Conservation (phyloP, 2,888 invertebrate species). For the Biston stratarius region DNA sequence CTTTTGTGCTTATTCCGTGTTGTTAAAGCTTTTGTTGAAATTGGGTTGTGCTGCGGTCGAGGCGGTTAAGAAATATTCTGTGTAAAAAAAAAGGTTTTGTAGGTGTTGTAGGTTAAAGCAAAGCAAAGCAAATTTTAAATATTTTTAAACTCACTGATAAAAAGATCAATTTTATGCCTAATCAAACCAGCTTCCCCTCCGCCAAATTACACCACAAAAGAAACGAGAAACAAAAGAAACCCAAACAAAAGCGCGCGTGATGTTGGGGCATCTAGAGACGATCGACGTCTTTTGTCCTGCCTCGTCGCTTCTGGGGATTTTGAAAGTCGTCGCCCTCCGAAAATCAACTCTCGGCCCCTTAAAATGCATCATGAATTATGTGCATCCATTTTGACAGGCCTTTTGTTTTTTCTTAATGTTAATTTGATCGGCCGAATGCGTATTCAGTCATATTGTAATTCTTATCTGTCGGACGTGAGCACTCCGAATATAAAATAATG, state of each 20-base stretch:
- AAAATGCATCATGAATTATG: constrained; percentile 75
- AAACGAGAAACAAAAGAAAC: constrained; percentile 69
- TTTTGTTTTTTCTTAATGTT: constrained; percentile 69
- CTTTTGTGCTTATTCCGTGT: constrained; percentile 45
- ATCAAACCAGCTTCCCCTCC: constrained; percentile 59
- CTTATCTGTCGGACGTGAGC: constrained; percentile 36
- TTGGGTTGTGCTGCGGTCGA: constrained; percentile 46
- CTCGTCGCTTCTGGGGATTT: constrained; percentile 60
- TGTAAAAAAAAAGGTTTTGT: background rate
- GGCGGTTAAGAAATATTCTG: constrained; percentile 16
- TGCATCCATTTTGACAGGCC: constrained; percentile 69
- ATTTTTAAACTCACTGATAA: constrained; percentile 33
- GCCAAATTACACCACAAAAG: constrained; percentile 68
- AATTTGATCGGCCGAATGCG: constrained; percentile 55
- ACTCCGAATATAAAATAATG: constrained; percentile 46
- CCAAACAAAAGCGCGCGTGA: constrained; percentile 72
- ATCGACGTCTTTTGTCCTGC: constrained; percentile 67
- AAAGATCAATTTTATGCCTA: constrained; percentile 64
- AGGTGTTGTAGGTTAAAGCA: too few relatives aligned
- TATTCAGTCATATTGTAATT: constrained; percentile 50
- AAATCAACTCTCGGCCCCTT: constrained; percentile 45
- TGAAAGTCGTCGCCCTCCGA: constrained; percentile 55
- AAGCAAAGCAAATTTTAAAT: too few relatives aligned
- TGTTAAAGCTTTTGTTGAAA: constrained; percentile 65
- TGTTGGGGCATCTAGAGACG: constrained; percentile 67